phyloP scores from a whole-genome alignment of 2,113 vertebrate genomes.

The Crotalus helleri region DNA sequence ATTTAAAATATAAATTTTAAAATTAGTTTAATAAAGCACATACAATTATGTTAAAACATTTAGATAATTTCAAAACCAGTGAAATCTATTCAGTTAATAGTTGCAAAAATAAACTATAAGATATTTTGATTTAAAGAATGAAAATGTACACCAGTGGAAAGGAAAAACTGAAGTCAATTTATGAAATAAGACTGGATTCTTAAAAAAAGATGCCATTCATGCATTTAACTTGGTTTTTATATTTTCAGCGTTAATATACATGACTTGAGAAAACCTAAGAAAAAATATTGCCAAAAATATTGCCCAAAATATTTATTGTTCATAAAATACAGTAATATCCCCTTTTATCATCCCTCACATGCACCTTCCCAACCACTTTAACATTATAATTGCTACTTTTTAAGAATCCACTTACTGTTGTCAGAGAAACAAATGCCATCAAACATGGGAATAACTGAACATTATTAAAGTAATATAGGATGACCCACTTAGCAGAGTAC shows the following conservation, averaged over 20 bases:
- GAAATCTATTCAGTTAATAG: neutral
- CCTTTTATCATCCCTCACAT: neutral
- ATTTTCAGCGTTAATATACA: neutral
- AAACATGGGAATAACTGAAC: constrained; percentile 9
- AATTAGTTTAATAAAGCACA: neutral
- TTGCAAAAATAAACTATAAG: neutral
- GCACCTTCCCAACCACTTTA: neutral
- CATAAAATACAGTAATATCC: neutral
- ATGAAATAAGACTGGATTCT: neutral
- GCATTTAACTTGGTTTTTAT: neutral
- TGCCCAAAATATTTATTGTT: neutral
- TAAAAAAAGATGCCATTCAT: neutral
- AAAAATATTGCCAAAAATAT: neutral
- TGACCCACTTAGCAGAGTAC: constrained; percentile 10
- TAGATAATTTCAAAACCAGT: neutral
- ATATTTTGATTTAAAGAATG: neutral
- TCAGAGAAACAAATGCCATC: neutral
- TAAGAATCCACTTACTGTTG: constrained; percentile 12
- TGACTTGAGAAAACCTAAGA: neutral
- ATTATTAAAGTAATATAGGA: neutral
- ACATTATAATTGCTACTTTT: neutral
- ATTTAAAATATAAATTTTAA: neutral
- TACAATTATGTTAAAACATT: neutral
- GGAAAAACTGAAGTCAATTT: neutral
- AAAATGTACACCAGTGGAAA: neutral